A percentile compares a stretch with the other conserved stretches of the same genome.
These are phyloP conservation scores for Gallinago stenura DNA, from an alignment of 2,797 vertebrate genomes.

Conservation along the genomic window DNA sequence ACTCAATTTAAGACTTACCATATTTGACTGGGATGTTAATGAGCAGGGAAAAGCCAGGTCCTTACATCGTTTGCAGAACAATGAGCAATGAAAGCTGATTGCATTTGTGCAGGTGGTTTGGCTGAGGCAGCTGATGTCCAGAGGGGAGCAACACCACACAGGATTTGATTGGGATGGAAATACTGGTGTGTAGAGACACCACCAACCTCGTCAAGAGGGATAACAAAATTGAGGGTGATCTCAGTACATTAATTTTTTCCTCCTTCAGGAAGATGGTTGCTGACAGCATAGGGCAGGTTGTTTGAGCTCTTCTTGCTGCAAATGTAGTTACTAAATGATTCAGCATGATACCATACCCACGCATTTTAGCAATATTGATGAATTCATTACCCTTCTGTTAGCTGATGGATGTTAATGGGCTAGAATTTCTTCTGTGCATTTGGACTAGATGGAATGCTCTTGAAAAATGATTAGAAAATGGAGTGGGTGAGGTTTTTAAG, in stretches of 20 bases:
- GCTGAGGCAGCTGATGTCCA: not conserved
- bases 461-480: not conserved
- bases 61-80: not conserved
- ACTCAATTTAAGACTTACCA: not conserved
- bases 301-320: slow-evolving; percentile 37
- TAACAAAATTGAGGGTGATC: not conserved
- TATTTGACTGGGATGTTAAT: not conserved
- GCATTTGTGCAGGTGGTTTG: not conserved
- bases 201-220: not conserved
- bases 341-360: not conserved
- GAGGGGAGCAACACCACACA: not conserved
- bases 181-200: not conserved
- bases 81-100: not conserved
- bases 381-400: slow-evolving; percentile 45
- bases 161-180: not conserved
- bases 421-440: not conserved
- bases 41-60: not conserved
- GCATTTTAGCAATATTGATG: slow-evolving; percentile 13
- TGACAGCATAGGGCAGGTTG: not conserved
- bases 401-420: slow-evolving; percentile 58
- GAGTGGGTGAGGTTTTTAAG: slow-evolving; percentile 30
- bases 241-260: not conserved
- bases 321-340: slow-evolving; percentile 55
- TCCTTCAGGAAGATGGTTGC: not conserved
- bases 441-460: slow-evolving; percentile 3